Percentiles rank a stretch among this genome's conserved stretches.
phyloP scores from a whole-genome alignment of 2,113 vertebrate species.

The Osmerus mordax region DNA sequence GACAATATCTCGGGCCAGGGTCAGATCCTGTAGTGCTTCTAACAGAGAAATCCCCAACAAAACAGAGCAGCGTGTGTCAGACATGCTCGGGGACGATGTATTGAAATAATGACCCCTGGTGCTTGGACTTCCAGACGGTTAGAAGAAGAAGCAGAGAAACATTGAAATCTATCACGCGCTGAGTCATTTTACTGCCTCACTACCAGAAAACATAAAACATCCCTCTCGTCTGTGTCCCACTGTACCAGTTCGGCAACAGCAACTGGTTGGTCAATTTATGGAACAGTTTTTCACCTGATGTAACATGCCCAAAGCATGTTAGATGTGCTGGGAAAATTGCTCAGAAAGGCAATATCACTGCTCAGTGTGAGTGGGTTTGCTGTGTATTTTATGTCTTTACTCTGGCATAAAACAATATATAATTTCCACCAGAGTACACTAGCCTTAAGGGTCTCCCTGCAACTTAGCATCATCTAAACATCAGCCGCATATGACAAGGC shows the following conservation, averaged over 20 bases:
- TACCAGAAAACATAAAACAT: constrained; percentile 4
- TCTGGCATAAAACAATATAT: constrained; percentile 8
- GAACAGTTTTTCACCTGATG: not conserved
- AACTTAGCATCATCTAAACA: constrained; percentile 22
- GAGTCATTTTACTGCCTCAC: constrained; percentile 14
- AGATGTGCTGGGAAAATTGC: not conserved
- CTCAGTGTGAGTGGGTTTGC: not conserved
- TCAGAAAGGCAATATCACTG: not conserved
- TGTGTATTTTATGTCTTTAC: not conserved
- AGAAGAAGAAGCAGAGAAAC: constrained; percentile 1
- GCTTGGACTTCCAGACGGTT: constrained; percentile 10
- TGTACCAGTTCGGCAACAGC: not conserved
- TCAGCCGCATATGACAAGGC: constrained; percentile 15
- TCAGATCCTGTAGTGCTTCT: not conserved
- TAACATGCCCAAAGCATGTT: constrained; percentile 4
- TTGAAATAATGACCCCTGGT: constrained; percentile 19
- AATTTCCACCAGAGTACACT: constrained; percentile 10
- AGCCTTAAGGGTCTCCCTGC: not conserved
- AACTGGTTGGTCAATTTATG: constrained; percentile 1
- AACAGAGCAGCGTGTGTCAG: constrained; percentile 9
- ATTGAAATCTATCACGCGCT: constrained; percentile 9
- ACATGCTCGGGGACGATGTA: not conserved
- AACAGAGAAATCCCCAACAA: not conserved
- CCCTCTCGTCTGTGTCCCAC: not conserved
- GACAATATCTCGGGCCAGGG: constrained; percentile 10